phyloP scores from a whole-genome alignment of 2,888 invertebrate species.

The Buathra laborator region DNA sequence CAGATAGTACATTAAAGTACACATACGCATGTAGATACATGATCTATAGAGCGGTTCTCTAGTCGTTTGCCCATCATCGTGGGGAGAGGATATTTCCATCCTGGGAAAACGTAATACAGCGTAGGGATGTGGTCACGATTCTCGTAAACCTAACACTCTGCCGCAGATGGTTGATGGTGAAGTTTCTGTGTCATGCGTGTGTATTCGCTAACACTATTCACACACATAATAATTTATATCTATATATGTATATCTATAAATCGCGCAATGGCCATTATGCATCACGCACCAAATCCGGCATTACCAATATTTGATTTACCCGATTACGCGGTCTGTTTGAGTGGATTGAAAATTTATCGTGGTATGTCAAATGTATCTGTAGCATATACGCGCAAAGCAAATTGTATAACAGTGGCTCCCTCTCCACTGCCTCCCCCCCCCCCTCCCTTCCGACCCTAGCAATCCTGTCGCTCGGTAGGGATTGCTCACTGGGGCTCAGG shows the following conservation, averaged over 20 bases:
- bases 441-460: no score
- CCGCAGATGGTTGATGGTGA: background rate
- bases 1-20: conserved; percentile 46
- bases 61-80: conserved; percentile 39
- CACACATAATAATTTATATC: conserved; percentile 16
- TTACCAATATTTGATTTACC: conserved; percentile 76
- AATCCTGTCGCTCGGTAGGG: conserved; percentile 22
- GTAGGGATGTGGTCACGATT: background rate
- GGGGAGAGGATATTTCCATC: conserved; percentile 23
- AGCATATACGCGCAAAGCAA: conserved; percentile 17
- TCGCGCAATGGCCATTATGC: conserved; percentile 65
- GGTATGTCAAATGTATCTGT: conserved; percentile 35
- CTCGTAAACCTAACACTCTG: conserved; percentile 1
- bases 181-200: background rate
- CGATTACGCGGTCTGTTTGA: conserved; percentile 75
- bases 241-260: conserved; percentile 12
- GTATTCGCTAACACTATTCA: background rate
- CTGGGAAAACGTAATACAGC: conserved; percentile 11
- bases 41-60: conserved; percentile 9
- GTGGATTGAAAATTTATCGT: conserved; percentile 74
- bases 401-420: conserved; percentile 21
- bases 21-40: conserved; percentile 18
- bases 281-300: conserved; percentile 64
- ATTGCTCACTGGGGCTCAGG: conserved; percentile 11
- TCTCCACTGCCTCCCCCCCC: background rate